Conservation (phyloP, 1,140 invertebrate species). For the Eumaeus atala region DNA sequence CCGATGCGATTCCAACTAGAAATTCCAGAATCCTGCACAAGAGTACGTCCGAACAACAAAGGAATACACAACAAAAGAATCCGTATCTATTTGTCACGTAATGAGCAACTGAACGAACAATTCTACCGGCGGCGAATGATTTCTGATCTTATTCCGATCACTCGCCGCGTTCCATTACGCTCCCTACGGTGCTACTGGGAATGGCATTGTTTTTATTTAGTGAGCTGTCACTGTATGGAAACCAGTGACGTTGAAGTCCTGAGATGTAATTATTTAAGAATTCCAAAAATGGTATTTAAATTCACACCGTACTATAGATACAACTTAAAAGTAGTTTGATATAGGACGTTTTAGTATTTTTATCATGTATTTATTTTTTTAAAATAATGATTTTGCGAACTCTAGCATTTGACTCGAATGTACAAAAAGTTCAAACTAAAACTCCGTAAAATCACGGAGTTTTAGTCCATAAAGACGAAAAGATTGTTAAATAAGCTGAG, state of each 20-base stretch:
- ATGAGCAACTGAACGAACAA: slow-evolving; percentile 10
- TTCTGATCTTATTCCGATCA: slow-evolving; percentile 29
- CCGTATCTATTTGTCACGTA: slow-evolving; percentile 10
- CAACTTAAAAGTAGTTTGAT: too few relatives aligned
- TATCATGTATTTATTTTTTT: too few relatives aligned
- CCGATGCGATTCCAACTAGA: too few relatives aligned
- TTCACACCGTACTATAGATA: too few relatives aligned
- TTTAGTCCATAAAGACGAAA: too few relatives aligned
- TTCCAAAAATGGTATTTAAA: slow-evolving; percentile 4
- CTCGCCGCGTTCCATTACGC: slow-evolving; percentile 32
- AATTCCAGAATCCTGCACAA: too few relatives aligned
- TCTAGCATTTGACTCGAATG: too few relatives aligned
- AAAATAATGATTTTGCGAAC: too few relatives aligned
- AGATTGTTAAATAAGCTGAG: too few relatives aligned
- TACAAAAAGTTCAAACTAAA: neutral
- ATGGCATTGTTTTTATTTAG: slow-evolving; percentile 60
- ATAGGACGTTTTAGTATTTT: too few relatives aligned
- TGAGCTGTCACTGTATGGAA: slow-evolving; percentile 52
- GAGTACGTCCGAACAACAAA: too few relatives aligned
- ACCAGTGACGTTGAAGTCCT: slow-evolving; percentile 60
- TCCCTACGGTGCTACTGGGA: slow-evolving; percentile 15
- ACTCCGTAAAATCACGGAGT: neutral
- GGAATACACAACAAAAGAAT: slow-evolving; percentile 2
- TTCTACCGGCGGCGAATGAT: slow-evolving; percentile 21
- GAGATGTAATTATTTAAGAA: slow-evolving; percentile 28